Base-by-base conservation (phyloP, 1,140 invertebrate genomes). In the Cardiocondyla obscurior region DNA sequence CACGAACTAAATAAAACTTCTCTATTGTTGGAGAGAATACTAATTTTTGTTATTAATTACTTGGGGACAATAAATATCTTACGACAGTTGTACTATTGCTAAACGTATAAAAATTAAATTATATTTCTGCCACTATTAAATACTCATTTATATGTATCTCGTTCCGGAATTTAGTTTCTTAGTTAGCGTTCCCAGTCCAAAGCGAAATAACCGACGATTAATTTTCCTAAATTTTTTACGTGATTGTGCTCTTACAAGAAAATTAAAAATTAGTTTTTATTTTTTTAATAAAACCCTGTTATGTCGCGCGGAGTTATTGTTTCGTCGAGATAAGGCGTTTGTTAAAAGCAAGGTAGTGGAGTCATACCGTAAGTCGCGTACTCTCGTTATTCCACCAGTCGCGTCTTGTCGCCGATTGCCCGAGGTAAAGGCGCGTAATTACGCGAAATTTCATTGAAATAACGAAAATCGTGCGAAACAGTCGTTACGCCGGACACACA, bases 191-290 rank as follows among this genome's bases (percentile, higher is more conserved):
- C 30, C 12, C 42, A n/a, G 33, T 10, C n/a, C 0, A 25, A 7
- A 5, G 19, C n/a, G 39, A 69, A 55, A 79, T 67, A 55, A n/a
- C 62, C 55, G 74, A 55, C 36, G 62, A 46, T 79, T 79, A 79
- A 79, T 79, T 79, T 67, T 79, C 33, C 2, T 36, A n/a, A 22
- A 69, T 36, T 65, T 42, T 16, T n/a, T 19, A 46, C 14, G 30
- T 44, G 1, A 6, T 36, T 33, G 44, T 33, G 22, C 8, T 79
- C 62, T 79, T 79, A n/a, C 39, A 79, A 53, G 46, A 79, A 79
- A 79, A 79, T 79, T 67, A 79, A 67, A 79, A 79, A n/a, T n/a
- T n/a, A n/a, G n/a, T n/a, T n/a, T n/a, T n/a, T n/a, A n/a, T n/a
- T n/a, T 53, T 67, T 76, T 30, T 69, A 53, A 69, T 65, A 69